phyloP scores from a whole-genome alignment of 2,113 vertebrate genomes.

The Scatophagus argus region DNA sequence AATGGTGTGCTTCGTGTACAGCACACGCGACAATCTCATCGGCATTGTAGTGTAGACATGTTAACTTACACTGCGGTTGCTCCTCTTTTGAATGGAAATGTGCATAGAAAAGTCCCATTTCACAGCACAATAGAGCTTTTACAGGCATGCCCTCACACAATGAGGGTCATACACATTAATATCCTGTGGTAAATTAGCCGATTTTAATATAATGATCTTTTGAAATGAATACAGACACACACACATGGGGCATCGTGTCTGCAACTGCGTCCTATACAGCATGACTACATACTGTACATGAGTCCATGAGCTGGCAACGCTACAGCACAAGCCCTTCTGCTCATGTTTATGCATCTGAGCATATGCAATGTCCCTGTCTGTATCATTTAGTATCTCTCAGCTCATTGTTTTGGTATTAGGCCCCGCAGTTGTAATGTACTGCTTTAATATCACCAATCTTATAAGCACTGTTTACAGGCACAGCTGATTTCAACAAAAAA shows the following conservation, averaged over 20 bases:
- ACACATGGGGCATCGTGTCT: not conserved
- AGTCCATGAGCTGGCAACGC: constrained; percentile 33
- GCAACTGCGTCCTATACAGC: constrained; percentile 36
- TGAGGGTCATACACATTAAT: constrained; percentile 33
- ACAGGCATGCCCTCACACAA: constrained; percentile 9
- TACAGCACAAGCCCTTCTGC: not conserved
- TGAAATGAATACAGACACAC: constrained; percentile 8
- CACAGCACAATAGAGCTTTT: constrained; percentile 34
- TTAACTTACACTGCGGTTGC: constrained; percentile 18
- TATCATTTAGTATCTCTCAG: not conserved
- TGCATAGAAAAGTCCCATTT: constrained; percentile 14
- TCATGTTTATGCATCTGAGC: constrained; percentile 40
- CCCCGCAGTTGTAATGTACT: not conserved
- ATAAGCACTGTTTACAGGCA: not conserved
- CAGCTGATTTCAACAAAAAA: not conserved
- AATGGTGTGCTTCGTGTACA: constrained; percentile 42
- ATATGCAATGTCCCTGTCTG: constrained; percentile 8
- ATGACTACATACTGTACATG: constrained; percentile 44
- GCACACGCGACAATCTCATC: constrained; percentile 36
- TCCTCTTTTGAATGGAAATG: constrained; percentile 29
- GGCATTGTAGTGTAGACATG: constrained; percentile 22
- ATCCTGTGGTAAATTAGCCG: constrained; percentile 29
- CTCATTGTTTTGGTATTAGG: not conserved
- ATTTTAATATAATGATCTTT: constrained; percentile 10
- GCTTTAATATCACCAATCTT: not conserved